A percentile compares a stretch with the other conserved stretches of the same genome.
Conservation (phyloP, 2,113 vertebrate genomes). For the Dipodomys spectabilis region DNA sequence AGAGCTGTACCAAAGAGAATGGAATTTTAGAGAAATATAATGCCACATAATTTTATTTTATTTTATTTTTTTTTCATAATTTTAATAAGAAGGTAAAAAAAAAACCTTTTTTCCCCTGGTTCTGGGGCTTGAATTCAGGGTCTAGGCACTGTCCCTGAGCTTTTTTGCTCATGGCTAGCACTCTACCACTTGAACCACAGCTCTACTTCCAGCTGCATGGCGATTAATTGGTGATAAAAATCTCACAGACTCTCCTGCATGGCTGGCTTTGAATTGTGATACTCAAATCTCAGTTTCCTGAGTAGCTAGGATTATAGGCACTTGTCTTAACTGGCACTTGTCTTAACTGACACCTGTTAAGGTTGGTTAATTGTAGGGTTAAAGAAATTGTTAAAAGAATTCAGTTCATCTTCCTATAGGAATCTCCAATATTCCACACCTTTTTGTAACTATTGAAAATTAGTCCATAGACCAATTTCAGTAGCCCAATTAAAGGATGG, state of each 20-base stretch:
- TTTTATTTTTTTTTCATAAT: constrained; percentile 67
- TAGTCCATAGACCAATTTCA: constrained; percentile 55
- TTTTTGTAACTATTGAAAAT: constrained; percentile 65
- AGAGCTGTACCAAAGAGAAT: constrained; percentile 64
- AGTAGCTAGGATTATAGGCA: too few relatives aligned
- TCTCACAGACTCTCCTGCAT: too few relatives aligned
- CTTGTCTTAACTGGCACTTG: too few relatives aligned
- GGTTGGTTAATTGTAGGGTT: constrained; percentile 34
- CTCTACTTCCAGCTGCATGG: too few relatives aligned
- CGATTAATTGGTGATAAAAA: too few relatives aligned
- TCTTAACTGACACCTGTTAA: not conserved
- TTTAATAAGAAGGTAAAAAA: constrained; percentile 65
- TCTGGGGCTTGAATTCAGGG: too few relatives aligned
- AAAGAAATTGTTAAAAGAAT: constrained; percentile 62
- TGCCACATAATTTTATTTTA: constrained; percentile 64
- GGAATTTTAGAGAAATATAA: constrained; percentile 60
- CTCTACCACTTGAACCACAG: too few relatives aligned
- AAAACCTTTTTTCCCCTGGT: too few relatives aligned
- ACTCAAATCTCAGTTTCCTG: too few relatives aligned
- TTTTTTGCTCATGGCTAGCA: too few relatives aligned
- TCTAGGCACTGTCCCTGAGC: too few relatives aligned
- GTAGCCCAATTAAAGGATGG: constrained; percentile 66
- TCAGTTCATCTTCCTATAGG: constrained; percentile 66
- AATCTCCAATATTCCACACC: constrained; percentile 52
- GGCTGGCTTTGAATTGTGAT: too few relatives aligned